Base-by-base conservation (phyloP, 2,797 vertebrate genomes). In the Lerista edwardsae region DNA sequence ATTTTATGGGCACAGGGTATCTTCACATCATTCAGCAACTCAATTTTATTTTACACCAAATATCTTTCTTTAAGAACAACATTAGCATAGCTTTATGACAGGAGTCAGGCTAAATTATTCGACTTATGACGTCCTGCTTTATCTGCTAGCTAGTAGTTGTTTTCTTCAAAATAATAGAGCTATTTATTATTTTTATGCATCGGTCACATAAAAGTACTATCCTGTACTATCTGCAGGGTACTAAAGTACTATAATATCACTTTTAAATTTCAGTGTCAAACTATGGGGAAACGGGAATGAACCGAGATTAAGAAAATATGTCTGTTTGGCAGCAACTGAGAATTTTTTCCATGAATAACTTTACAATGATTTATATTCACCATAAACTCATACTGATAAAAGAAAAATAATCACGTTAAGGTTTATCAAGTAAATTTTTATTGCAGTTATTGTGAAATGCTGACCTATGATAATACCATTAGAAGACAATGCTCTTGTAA, bases 201-300 rank as follows among this genome's bases (percentile, higher is more conserved):
- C 12, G 44, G 69, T 3, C 36, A 80, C 3, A 84, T 75, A 75
- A 89, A 84, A 84, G 9, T 68, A 55, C 64, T 77, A 62, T 51
- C 80, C 9, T 72, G 2, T 72, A 23, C 31, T 62, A 15, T 73
- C 44, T 87, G 44, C 61, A 85, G 83, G 72, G 19, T 25, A 75
- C 23, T 77, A 36, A 85, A 84, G 2, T 87, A 87, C 23, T n/a
- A 29, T 67, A 88, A 73, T 73, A 74, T 39, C 41, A 82, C 82
- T 84, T 69, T 80, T 85, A 77, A 36, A 83, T 90, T 90, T 93
- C 25, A 75, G 0, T 85, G 27, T 88, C 75, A 91, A 84, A 27
- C 55, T 1, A 0, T 21, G 7, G 89, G 29, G n/a, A 80, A 59
- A 75, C 3, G 23, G 51, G 77, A 91, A 85, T 79, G 25, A 83